Base-by-base conservation (phyloP, 2,797 vertebrate genomes). In the Typhlichthys subterraneus region DNA sequence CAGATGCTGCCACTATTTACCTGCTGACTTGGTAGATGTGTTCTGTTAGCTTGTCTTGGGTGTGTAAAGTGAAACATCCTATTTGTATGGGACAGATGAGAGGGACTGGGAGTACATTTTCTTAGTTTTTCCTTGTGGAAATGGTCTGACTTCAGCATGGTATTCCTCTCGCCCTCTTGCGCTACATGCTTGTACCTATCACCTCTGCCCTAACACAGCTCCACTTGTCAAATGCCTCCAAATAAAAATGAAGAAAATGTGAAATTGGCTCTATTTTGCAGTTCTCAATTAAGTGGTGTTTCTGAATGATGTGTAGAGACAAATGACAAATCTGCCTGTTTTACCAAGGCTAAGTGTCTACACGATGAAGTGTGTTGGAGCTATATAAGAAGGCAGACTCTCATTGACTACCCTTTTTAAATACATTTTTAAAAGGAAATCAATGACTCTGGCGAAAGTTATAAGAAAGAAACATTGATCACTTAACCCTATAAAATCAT, bases 141-240 rank as follows among this genome's bases (percentile, higher is more conserved):
- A 88, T 93, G 87, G 93, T 94, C 90, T 80, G 92, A 88, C 93
- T 94, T 94, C 90, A 94, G 93, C 94, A 91, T 95, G 94, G 90
- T 93, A 91, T 91, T 92, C 91, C 85, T 88, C 90, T 89, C 89
- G 87, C 93, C 91, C 90, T 92, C 87, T 93, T 91, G 91, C 92
- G 85, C 91, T 93, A 92, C 92, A 92, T 94, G 94, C 94, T 91
- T 88, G 87, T 95, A 94, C 93, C 93, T 92, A 92, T 93, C 91
- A 92, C 80, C 64, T 62, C 60, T 89, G 92, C 92, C 88, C 91
- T 91, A 92, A 93, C 92, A 95, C 94, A 95, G 94, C 94, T 96
- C 94, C 94, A 94, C 93, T 96, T 96, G 94, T 96, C 96, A 97
- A 90, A 96, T 96, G 96, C 95, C 95, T 95, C 96, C 94, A 92